Evolutionary conservation across 1,140 invertebrate species (phyloP).

Genomic region (Bombus waltoni): DNA sequence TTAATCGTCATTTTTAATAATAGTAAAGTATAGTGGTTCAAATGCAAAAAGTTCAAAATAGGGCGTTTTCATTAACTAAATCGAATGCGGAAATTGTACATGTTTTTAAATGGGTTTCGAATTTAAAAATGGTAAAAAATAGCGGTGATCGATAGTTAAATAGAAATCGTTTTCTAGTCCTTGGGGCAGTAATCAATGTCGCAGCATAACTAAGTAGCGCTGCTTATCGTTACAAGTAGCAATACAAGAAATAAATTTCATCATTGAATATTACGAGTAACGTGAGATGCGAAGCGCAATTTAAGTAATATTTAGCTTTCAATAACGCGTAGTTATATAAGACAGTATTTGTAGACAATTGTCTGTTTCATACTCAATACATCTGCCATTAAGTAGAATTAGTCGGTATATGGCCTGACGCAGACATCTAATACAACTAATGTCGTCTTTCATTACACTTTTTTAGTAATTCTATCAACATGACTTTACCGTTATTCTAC

Average conservation of each 20-base stretch:
- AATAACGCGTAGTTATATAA: too few species aligned
- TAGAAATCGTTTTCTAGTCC: neutral
- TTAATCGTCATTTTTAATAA: too few species aligned
- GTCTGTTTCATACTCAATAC: neutral
- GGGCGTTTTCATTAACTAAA: neutral
- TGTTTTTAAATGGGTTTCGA: neutral
- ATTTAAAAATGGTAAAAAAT: neutral
- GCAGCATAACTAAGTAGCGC: neutral
- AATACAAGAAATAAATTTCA: neutral
- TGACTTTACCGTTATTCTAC: neutral
- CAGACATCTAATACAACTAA: neutral
- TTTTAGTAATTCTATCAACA: neutral
- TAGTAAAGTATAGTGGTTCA: neutral
- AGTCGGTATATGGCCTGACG: neutral
- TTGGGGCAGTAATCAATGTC: neutral
- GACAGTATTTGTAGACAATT: neutral
- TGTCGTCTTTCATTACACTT: too few species aligned
- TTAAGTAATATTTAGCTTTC: neutral
- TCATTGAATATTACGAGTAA: neutral
- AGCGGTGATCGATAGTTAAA: constrained; percentile 1
- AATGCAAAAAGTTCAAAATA: neutral
- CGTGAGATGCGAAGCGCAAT: neutral
- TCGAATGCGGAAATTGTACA: neutral
- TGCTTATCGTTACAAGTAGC: neutral
- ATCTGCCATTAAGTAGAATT: neutral